Conservation (phyloP, 2,113 vertebrate species). For the Euleptes europaea region DNA sequence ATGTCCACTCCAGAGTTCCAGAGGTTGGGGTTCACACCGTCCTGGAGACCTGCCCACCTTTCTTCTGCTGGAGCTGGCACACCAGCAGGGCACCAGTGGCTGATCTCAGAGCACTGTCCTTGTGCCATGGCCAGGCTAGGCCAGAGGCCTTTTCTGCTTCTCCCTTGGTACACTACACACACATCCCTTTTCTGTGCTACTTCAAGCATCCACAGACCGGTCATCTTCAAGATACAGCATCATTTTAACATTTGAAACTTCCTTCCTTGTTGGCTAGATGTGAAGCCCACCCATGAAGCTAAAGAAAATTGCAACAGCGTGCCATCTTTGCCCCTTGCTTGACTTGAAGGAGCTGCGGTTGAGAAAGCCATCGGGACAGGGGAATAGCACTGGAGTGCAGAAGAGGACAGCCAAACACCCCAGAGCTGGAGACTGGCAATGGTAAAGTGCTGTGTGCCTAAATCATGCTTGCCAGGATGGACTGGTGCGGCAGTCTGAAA, state of each 20-base stretch:
- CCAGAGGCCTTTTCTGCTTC: not conserved
- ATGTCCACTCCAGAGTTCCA: too few species aligned
- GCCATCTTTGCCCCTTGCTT: not conserved
- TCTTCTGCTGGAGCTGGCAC: not conserved
- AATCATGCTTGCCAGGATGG: too few species aligned
- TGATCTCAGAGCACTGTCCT: not conserved
- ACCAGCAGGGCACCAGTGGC: too few species aligned
- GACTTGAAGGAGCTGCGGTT: too few species aligned
- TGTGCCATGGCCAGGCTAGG: not conserved
- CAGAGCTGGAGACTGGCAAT: not conserved
- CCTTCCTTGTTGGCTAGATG: conserved; percentile 17
- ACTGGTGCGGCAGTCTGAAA: too few species aligned
- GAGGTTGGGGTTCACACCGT: too few species aligned
- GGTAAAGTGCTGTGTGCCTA: not conserved
- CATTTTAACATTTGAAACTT: not conserved
- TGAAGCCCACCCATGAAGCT: not conserved
- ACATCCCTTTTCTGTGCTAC: too few species aligned
- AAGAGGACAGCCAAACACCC: not conserved
- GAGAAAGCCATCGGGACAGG: not conserved
- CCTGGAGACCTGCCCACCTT: too few species aligned
- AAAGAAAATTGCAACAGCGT: conserved; percentile 17
- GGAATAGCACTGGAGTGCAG: not conserved
- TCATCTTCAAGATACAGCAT: not conserved
- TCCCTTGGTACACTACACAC: not conserved
- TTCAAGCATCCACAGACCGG: not conserved